Percentiles rank a stretch among this genome's conserved stretches.
phyloP scores from a whole-genome alignment of 2,113 vertebrate species.

The Scomber colias region DNA sequence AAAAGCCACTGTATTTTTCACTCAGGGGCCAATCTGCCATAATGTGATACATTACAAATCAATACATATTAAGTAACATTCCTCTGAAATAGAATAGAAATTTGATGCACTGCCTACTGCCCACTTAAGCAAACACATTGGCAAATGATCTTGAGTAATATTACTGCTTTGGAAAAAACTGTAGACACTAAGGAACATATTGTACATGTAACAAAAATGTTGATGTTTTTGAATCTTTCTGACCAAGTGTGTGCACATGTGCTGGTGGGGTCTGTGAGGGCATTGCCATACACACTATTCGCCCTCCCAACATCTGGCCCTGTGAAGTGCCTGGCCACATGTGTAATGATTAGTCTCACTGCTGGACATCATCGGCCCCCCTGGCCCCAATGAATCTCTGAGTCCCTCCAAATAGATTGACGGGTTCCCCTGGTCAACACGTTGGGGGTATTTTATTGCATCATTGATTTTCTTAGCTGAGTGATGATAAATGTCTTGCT shows the following conservation, averaged over 20 bases:
- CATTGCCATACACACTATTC: slow-evolving; percentile 31
- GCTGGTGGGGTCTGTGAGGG: slow-evolving; percentile 29
- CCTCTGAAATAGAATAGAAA: background rate
- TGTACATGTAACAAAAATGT: background rate
- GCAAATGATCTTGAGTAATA: background rate
- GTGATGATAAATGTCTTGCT: slow-evolving; percentile 49
- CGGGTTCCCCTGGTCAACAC: slow-evolving; percentile 43
- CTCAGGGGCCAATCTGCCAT: background rate
- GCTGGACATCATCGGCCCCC: slow-evolving; percentile 51
- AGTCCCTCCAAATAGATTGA: slow-evolving; percentile 42
- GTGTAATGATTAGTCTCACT: slow-evolving; percentile 79
- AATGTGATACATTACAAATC: background rate
- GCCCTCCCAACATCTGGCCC: slow-evolving; percentile 64
- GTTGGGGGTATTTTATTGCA: slow-evolving; percentile 36
- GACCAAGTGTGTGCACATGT: slow-evolving; percentile 9
- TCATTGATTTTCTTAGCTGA: slow-evolving; percentile 38
- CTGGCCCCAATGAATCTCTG: slow-evolving; percentile 48
- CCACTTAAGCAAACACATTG: slow-evolving; percentile 4
- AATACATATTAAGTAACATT: slow-evolving; percentile 9
- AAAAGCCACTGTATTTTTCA: slow-evolving; percentile 7
- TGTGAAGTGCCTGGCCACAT: slow-evolving; percentile 74
- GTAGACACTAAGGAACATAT: background rate
- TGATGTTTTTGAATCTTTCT: slow-evolving; percentile 18
- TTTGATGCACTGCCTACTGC: slow-evolving; percentile 1
- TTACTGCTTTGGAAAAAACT: background rate